A percentile compares a stretch with the other conserved stretches of the same genome.
Evolutionary conservation across 2,113 vertebrate genomes (phyloP).

Genomic region (Hyla sarda): DNA sequence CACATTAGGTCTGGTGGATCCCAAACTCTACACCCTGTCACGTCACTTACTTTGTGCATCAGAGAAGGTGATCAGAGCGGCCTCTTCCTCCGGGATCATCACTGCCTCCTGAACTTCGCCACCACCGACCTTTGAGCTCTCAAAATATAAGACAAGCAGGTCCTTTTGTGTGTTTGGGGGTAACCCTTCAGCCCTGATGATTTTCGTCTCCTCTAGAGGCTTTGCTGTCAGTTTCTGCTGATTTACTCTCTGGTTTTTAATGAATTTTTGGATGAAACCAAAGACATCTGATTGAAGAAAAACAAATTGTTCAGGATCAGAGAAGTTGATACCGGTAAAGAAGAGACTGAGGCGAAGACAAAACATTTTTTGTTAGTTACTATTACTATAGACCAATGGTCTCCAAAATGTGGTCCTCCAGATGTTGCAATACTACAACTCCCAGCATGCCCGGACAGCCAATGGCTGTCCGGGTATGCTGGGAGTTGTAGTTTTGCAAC

Average conservation of each 20-base stretch:
- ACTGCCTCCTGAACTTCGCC: slow-evolving; percentile 65
- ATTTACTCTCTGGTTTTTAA: slow-evolving; percentile 66
- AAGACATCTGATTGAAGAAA: slow-evolving; percentile 66
- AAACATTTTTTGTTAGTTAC: no score
- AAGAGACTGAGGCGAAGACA: not conserved
- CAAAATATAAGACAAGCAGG: slow-evolving; percentile 78
- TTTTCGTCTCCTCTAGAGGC: slow-evolving; percentile 76
- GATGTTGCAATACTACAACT: no score
- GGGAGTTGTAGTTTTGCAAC: no score
- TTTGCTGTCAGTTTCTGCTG: slow-evolving; percentile 69
- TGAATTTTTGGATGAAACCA: slow-evolving; percentile 71
- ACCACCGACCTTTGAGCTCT: slow-evolving; percentile 72
- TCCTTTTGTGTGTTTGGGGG: slow-evolving; percentile 64
- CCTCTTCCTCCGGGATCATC: slow-evolving; percentile 72
- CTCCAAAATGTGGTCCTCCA: no score
- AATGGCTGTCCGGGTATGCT: no score
- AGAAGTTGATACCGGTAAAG: not conserved
- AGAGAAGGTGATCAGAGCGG: slow-evolving; percentile 81
- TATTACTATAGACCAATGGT: no score
- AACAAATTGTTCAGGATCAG: no score
- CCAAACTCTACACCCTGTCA: not conserved
- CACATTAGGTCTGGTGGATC: not conserved
- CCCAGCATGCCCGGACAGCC: no score
- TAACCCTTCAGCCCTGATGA: slow-evolving; percentile 77
- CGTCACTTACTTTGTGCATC: slow-evolving; percentile 74